Conservation (phyloP, 53 echinoderm and acorn worm genomes). For the Stichopus horrens region DNA sequence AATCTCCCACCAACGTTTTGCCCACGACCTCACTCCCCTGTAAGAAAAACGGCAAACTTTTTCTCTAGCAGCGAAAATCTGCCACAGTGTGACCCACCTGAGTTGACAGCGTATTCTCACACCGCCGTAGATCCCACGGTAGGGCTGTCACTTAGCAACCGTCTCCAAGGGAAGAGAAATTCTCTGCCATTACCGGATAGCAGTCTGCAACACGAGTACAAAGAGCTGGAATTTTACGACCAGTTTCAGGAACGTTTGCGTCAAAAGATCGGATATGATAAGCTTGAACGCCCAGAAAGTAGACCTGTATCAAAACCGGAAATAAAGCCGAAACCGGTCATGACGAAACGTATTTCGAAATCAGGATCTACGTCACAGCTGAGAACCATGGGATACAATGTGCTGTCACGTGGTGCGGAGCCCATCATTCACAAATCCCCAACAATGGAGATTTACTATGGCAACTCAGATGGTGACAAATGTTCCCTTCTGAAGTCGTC, state of each 20-base stretch:
- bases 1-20: constrained; percentile 47
- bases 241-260: not conserved
- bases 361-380: not conserved
- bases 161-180: constrained; percentile 16
- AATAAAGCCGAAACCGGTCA: constrained; percentile 11
- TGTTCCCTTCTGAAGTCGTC: not conserved
- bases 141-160: constrained; percentile 13
- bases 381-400: constrained; percentile 4
- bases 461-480: constrained; percentile 7
- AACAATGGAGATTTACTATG: constrained; percentile 14
- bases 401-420: constrained; percentile 30
- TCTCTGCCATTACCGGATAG: not conserved
- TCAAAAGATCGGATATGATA: constrained; percentile 15
- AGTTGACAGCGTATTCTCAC: constrained; percentile 11
- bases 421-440: constrained; percentile 24
- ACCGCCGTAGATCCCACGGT: constrained; percentile 31
- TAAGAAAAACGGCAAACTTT: constrained; percentile 43
- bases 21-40: constrained; percentile 35
- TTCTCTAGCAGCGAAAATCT: constrained; percentile 34
- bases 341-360: not conserved
- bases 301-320: not conserved
- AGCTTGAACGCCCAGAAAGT: constrained; percentile 18
- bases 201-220: constrained; percentile 2
- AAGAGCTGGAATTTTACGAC: constrained; percentile 8
- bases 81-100: not conserved